Conservation (phyloP, 1,140 invertebrate species). For the Drosophila murphyi region DNA sequence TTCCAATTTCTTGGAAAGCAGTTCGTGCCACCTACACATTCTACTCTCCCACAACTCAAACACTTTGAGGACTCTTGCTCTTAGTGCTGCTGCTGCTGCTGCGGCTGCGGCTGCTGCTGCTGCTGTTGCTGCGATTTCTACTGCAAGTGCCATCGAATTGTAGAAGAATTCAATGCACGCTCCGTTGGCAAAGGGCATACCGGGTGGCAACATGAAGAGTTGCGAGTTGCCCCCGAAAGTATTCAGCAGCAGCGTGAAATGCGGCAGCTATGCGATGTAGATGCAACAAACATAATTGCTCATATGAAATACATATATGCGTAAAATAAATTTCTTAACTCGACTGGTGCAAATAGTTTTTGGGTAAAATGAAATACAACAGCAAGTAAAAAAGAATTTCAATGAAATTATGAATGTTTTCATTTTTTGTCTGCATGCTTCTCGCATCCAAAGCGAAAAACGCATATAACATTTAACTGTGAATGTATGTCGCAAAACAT, state of each 20-base stretch:
- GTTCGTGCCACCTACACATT: not conserved
- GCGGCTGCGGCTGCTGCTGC: not conserved
- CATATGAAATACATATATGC: slow-evolving; percentile 24
- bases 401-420: slow-evolving; percentile 72
- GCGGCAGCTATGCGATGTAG: slow-evolving; percentile 41
- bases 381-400: slow-evolving; percentile 25
- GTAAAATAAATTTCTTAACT: slow-evolving; percentile 54
- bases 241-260: slow-evolving; percentile 41
- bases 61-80: no score
- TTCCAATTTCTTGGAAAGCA: not conserved
- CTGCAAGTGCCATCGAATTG: not conserved
- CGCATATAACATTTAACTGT: slow-evolving; percentile 2
- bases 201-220: slow-evolving; percentile 12
- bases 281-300: slow-evolving; percentile 43
- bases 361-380: slow-evolving; percentile 8
- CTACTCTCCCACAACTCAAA: no score
- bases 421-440: slow-evolving; percentile 37
- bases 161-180: slow-evolving; percentile 3
- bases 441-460: slow-evolving; percentile 41
- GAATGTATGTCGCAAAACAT: slow-evolving; percentile 11
- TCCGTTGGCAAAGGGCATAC: not conserved
- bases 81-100: not conserved
- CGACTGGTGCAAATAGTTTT: slow-evolving; percentile 56
- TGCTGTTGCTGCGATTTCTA: not conserved
- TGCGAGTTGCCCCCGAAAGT: slow-evolving; percentile 42